phyloP scores from a whole-genome alignment of 2,113 vertebrate genomes.

The Elephantulus edwardii region DNA sequence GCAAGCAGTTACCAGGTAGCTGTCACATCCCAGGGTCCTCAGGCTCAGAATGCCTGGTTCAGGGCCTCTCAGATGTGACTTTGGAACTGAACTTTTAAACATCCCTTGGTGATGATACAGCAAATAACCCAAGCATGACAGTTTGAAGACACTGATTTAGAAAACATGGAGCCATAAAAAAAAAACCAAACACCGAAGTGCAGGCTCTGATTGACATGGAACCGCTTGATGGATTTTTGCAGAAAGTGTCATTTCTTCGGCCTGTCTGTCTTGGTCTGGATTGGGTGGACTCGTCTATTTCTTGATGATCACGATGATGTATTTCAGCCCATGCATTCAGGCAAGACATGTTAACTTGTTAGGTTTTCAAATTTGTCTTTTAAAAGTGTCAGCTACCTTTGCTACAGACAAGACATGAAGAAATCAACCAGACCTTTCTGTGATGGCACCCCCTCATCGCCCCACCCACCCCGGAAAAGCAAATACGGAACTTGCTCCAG shows the following conservation, averaged over 20 bases:
- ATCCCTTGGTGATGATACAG: background rate
- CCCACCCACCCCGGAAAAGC: background rate
- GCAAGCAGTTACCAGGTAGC: background rate
- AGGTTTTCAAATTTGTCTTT: background rate
- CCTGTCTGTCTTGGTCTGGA: background rate
- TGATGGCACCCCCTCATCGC: no score
- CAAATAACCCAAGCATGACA: background rate
- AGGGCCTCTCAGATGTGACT: accelerated
- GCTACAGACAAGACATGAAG: background rate
- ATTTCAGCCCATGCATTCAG: background rate
- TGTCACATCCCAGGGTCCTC: background rate
- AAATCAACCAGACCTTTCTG: background rate
- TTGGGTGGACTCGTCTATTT: no score
- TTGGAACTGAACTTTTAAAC: background rate
- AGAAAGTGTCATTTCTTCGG: background rate
- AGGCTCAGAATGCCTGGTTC: no score
- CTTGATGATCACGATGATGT: background rate
- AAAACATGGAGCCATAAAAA: background rate
- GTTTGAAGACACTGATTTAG: background rate
- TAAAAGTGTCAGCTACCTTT: background rate
- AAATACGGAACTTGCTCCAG: background rate
- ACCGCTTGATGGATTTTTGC: background rate
- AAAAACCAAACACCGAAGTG: no score
- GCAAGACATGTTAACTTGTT: background rate
- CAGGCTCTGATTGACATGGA: background rate